A percentile compares a stretch with the other conserved stretches of the same genome.
Evolutionary conservation across 35 echinoderm and acorn worm species (phyloP).

Genomic region (Diadema setosum): DNA sequence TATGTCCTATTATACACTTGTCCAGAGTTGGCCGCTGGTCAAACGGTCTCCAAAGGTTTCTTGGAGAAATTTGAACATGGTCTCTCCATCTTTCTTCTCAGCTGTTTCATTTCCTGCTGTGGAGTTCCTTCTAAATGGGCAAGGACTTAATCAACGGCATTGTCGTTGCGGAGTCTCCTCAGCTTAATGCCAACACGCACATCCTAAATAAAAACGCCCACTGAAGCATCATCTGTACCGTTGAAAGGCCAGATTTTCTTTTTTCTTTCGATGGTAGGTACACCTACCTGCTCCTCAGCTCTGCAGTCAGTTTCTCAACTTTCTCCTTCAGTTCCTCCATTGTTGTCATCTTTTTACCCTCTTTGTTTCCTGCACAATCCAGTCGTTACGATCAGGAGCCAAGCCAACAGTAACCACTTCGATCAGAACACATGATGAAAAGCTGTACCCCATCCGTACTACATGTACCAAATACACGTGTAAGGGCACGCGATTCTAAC

Average conservation of each 20-base stretch:
- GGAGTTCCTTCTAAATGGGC: conserved; percentile 40
- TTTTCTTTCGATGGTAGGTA: conserved; percentile 44
- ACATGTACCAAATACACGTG: no score
- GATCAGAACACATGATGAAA: no score
- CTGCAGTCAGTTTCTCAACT: not conserved
- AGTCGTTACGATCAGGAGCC: no score
- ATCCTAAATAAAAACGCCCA: not conserved
- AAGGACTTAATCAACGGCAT: conserved; percentile 24
- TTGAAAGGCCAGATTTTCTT: conserved; percentile 15
- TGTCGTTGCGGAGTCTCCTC: not conserved
- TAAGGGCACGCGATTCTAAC: no score
- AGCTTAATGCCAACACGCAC: conserved; percentile 3
- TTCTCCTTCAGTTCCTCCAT: not conserved
- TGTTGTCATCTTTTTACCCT: conserved; percentile 17
- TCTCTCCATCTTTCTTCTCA: not conserved
- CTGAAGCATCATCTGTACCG: not conserved
- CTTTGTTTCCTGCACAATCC: not conserved
- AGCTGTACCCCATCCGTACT: no score
- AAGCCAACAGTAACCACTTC: no score
- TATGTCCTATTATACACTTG: conserved; percentile 20
- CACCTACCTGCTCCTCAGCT: not conserved
- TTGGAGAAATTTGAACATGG: not conserved
- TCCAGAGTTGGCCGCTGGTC: not conserved
- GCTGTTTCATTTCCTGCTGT: conserved; percentile 25
- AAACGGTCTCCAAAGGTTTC: conserved; percentile 52